Conservation (phyloP, 2,888 invertebrate species). For the Eristalis intricaria region DNA sequence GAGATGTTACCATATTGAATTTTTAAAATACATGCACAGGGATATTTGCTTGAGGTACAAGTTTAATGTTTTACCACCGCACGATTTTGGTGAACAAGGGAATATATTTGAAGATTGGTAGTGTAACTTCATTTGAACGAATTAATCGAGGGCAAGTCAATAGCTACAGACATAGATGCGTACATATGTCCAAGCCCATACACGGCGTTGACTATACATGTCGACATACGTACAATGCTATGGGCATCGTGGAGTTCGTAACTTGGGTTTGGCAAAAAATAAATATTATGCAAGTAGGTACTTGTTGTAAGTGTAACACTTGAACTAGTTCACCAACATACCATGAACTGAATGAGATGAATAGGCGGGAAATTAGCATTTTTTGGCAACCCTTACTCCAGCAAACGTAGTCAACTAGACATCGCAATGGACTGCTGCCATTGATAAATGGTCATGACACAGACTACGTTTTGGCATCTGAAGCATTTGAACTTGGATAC, state of each 20-base stretch:
- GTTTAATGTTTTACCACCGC: conserved; percentile 7
- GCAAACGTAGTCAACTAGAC: not conserved
- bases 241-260: not conserved
- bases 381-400: not conserved
- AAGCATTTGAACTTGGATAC: not conserved
- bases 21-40: not conserved
- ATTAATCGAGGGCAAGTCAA: not conserved
- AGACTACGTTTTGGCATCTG: not conserved
- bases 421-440: not conserved
- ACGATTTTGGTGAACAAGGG: conserved; percentile 2
- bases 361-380: not conserved
- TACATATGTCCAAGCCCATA: not conserved
- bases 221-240: not conserved
- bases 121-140: conserved; percentile 1
- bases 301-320: not conserved
- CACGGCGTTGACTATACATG: not conserved
- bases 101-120: conserved; percentile 2
- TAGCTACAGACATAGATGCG: not conserved
- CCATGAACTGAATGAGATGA: not conserved
- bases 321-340: not conserved
- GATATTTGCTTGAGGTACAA: not conserved
- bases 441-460: not conserved
- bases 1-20: conserved; percentile 17
- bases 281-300: not conserved
- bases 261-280: not conserved